phyloP scores from a whole-genome alignment of 2,888 invertebrate species.

The Amphiduros pacificus region DNA sequence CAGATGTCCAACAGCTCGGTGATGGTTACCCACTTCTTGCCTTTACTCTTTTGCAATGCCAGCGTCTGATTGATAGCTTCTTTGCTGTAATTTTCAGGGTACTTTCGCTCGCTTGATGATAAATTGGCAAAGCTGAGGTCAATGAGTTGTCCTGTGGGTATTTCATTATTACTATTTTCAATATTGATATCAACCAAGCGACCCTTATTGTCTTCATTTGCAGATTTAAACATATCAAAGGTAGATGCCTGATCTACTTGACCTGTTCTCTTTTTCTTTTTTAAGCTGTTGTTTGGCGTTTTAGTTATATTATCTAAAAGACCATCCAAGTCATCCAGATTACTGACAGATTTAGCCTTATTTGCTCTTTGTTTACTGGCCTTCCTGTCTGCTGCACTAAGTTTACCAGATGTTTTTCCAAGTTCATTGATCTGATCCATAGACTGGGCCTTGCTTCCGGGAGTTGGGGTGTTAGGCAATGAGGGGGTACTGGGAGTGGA shows the following conservation, averaged over 20 bases:
- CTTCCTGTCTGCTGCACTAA: background rate
- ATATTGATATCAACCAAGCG: background rate
- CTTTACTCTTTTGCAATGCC: constrained; percentile 39
- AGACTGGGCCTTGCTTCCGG: constrained; percentile 20
- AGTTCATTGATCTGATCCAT: constrained; percentile 20
- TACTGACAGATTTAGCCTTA: constrained; percentile 14
- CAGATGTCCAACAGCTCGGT: constrained; percentile 50
- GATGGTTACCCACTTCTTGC: constrained; percentile 42
- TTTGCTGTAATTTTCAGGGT: constrained; percentile 20
- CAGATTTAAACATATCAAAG: constrained; percentile 1
- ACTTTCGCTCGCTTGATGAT: background rate
- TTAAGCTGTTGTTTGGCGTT: background rate
- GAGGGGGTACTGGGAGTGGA: too few species aligned
- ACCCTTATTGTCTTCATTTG: background rate
- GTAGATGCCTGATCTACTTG: background rate
- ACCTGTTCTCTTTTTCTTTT: background rate
- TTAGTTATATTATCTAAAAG: constrained; percentile 12
- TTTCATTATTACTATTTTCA: background rate
- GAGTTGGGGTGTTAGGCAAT: too few species aligned
- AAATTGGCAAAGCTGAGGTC: background rate
- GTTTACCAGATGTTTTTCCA: background rate
- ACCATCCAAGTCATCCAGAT: constrained; percentile 19
- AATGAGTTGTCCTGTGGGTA: background rate
- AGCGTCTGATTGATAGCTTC: constrained; percentile 22
- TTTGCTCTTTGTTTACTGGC: background rate